Percentiles rank a stretch among this genome's conserved stretches.
These are phyloP conservation scores for Caenorhabditis becei DNA, from an alignment of 2,888 invertebrate genomes.

Conservation along the genomic window DNA sequence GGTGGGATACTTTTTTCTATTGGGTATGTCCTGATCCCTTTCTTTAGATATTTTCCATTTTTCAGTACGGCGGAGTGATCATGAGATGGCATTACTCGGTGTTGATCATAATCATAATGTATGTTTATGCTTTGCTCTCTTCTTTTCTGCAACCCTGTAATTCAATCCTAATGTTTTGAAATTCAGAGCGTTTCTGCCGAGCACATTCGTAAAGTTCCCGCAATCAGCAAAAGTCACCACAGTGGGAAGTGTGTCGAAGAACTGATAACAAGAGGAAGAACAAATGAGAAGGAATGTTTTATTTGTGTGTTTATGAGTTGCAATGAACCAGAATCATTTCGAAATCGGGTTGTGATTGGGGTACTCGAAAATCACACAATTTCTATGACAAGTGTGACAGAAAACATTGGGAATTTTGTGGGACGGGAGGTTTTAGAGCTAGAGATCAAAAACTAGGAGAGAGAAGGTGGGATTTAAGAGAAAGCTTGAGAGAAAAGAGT, in stretches of 20 bases:
- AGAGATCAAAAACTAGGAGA: constrained; percentile 54
- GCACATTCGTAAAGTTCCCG: constrained; percentile 40
- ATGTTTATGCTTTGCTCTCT: constrained; percentile 1
- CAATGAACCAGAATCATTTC: constrained; percentile 3
- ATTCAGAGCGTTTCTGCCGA: constrained; percentile 24
- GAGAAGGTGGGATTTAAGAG: constrained; percentile 42
- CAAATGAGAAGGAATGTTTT: constrained; percentile 40
- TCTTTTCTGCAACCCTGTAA: background rate
- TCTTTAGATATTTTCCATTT: background rate
- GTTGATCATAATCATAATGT: constrained; percentile 21
- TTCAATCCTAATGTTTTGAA: constrained; percentile 4
- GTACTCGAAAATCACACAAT: background rate
- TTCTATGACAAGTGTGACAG: constrained; percentile 10
- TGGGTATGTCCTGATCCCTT: constrained; percentile 20
- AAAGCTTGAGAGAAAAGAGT: constrained; percentile 57
- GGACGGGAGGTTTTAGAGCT: constrained; percentile 27
- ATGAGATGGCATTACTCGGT: constrained; percentile 48
- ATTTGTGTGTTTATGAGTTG: constrained; percentile 30
- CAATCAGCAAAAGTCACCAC: constrained; percentile 19
- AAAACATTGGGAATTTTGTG: constrained; percentile 5
- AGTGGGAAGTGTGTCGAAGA: constrained; percentile 11
- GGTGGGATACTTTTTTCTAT: constrained; percentile 20
- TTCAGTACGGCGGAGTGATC: constrained; percentile 34
- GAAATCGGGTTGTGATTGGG: constrained; percentile 6
- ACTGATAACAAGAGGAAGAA: background rate